Conservation (phyloP, 2,113 vertebrate species). For the Callaeas wilsoni region DNA sequence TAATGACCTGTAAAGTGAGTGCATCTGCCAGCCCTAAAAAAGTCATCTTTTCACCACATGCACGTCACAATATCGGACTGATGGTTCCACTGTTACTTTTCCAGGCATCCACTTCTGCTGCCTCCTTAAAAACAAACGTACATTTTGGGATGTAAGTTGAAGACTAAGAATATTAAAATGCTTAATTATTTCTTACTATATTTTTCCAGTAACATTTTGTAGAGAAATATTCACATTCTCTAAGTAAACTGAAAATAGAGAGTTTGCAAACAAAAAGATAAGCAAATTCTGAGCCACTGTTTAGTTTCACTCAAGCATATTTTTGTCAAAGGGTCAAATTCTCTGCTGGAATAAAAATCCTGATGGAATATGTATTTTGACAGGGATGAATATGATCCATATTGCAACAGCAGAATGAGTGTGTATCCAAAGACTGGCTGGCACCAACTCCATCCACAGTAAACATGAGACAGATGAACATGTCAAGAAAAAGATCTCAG, state of each 20-base stretch:
- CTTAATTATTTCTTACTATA: not conserved
- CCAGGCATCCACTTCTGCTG: not conserved
- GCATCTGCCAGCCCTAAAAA: slow-evolving; percentile 53
- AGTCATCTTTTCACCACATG: not conserved
- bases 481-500: not conserved
- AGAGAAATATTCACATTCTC: not conserved
- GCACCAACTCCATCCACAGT: not conserved
- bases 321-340: slow-evolving; percentile 1
- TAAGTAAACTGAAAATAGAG: not conserved
- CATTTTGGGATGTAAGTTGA: not conserved
- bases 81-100: not conserved
- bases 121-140: not conserved
- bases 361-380: not conserved
- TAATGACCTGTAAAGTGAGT: slow-evolving; percentile 63
- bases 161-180: not conserved
- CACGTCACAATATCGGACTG: not conserved
- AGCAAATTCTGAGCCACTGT: not conserved
- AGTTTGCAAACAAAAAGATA: not conserved
- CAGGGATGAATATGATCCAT: not conserved
- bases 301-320: not conserved
- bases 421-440: not conserved
- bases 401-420: not conserved
- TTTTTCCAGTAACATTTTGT: not conserved
- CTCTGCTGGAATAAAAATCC: not conserved
- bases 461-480: not conserved